Base-by-base conservation (phyloP, 2,113 vertebrate genomes). In the Alethe diademata region DNA sequence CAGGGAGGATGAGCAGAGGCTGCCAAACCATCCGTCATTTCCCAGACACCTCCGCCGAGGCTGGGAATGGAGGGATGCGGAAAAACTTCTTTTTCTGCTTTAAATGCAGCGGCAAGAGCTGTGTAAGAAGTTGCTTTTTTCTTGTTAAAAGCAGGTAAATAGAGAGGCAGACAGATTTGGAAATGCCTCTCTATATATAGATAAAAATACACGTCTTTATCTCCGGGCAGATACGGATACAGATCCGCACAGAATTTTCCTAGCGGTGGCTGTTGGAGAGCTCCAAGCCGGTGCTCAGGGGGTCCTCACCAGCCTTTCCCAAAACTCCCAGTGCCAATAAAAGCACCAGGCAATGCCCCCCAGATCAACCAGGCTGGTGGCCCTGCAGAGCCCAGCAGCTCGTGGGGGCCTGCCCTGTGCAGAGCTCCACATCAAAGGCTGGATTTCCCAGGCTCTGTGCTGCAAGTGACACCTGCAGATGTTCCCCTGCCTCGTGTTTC, bases 121-220 rank as follows among this genome's bases (percentile, higher is more conserved):
- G 64, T 12, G 47, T 45, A 51, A 94, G 74, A 60, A 75, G 70
- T 85, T 47, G 43, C 12, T 25, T 73, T 84, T 51, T 96, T 54
- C 78, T 62, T 93, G 86, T 86, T 79, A 53, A 53, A 86, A 69
- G 9, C 35, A 58, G 71, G 58, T 73, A 80, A 90, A 94, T 47
- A 96, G 81, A 81, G 78, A 78, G 62, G 36, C 43, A 64, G 81
- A 26, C 42, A 82, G 81, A 75, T 79, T 75, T 14, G 64, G 91
- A 70, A 92, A 80, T 47, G 28, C 40, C 45, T 88, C 5, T 45
- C 0, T 19, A 4, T 11, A 28, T 35, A 56, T 4, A 88, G 86
- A 83, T 86, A 90, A 90, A 95, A 95, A 70, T 16, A 78, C 0
- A 16, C 1, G 1, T 33, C 50, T 83, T 88, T 93, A 93, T 86